Percentiles rank a stretch among this genome's conserved stretches.
phyloP scores from a whole-genome alignment of 2,888 invertebrate genomes.

The Argyresthia goedartella region DNA sequence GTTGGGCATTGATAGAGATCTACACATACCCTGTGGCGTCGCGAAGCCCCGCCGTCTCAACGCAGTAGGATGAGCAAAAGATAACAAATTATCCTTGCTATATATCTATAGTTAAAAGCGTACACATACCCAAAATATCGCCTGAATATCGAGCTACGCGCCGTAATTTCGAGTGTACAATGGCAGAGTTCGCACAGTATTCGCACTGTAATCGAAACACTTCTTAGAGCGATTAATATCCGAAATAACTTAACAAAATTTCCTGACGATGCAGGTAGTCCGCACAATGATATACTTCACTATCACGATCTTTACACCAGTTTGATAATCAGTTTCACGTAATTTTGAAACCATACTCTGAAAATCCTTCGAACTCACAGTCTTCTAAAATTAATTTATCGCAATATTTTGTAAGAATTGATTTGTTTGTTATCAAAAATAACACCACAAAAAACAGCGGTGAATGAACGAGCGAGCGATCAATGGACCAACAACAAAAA shows the following conservation, averaged over 20 bases:
- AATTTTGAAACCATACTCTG: background rate
- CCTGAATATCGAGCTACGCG: background rate
- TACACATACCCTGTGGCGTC: background rate
- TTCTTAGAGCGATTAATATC: background rate
- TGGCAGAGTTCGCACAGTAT: background rate
- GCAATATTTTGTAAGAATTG: conserved; percentile 52
- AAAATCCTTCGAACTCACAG: background rate
- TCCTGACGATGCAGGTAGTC: conserved; percentile 62
- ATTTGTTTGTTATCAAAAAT: conserved; percentile 55
- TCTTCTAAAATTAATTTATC: conserved; percentile 26
- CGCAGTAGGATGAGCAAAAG: background rate
- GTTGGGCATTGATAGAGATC: no score
- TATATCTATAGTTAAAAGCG: background rate
- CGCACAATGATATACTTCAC: conserved; percentile 51
- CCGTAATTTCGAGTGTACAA: background rate
- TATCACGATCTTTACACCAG: conserved; percentile 21
- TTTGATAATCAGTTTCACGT: background rate
- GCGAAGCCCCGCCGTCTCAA: background rate
- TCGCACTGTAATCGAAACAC: background rate
- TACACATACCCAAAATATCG: conserved; percentile 7
- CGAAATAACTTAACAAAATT: conserved; percentile 31
- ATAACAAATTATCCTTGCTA: conserved; percentile 1
- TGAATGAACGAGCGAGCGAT: conserved; percentile 61
- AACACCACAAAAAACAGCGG: conserved; percentile 69
- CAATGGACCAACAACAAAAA: conserved; percentile 56